Conservation (phyloP, 2,797 vertebrate genomes). For the Pangasius krempfi region DNA sequence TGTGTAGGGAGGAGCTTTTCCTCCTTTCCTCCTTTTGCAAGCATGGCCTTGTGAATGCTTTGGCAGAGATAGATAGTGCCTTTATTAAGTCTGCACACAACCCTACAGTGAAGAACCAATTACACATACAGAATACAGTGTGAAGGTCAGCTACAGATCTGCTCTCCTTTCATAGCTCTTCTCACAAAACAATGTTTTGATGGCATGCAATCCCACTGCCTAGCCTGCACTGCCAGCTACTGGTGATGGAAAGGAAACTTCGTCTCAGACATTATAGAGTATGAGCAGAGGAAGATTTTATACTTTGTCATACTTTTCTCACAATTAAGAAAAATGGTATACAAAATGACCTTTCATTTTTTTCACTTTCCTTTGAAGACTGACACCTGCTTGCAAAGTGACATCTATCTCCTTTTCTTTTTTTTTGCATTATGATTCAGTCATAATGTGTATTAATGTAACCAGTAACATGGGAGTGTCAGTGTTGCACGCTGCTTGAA, state of each 20-base stretch:
- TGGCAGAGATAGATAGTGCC: background rate
- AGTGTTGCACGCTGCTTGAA: background rate
- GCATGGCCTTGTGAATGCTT: constrained; percentile 22
- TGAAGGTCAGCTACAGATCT: constrained; percentile 31
- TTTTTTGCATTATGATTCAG: background rate
- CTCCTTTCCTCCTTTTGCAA: background rate
- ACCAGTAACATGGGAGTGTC: background rate
- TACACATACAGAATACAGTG: constrained; percentile 29
- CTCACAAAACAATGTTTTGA: background rate
- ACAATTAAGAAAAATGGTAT: background rate
- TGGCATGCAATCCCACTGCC: constrained; percentile 8
- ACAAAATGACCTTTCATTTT: background rate
- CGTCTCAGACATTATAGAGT: background rate
- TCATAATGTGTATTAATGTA: background rate
- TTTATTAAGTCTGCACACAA: constrained; percentile 15
- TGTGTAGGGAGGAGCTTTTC: background rate
- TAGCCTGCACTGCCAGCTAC: constrained; percentile 74
- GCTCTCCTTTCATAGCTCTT: constrained; percentile 14
- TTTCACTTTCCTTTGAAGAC: background rate
- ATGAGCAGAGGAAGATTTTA: background rate
- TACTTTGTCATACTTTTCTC: background rate
- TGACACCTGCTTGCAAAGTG: background rate
- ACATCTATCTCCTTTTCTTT: background rate
- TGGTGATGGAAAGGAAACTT: constrained; percentile 53
- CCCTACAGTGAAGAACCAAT: constrained; percentile 14